A percentile compares a stretch with the other conserved stretches of the same genome.
Evolutionary conservation across 2,888 invertebrate species (phyloP).

Genomic region (Archips xylosteana): DNA sequence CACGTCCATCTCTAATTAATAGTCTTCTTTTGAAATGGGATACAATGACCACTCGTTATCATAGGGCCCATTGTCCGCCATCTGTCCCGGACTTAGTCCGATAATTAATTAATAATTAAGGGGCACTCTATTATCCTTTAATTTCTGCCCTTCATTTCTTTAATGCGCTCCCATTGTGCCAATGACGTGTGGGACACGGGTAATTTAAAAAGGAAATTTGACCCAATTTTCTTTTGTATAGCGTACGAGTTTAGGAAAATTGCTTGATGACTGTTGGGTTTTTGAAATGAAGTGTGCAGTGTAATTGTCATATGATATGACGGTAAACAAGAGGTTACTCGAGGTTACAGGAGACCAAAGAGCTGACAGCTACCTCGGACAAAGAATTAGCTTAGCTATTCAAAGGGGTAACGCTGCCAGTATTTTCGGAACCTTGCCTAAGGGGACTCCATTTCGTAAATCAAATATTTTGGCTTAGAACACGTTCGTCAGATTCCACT

Average conservation of each 20-base stretch:
- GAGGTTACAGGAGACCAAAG: too few relatives aligned
- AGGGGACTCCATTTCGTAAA: too few relatives aligned
- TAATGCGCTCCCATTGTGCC: conserved; percentile 36
- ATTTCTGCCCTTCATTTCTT: conserved; percentile 48
- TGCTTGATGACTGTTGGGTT: background rate
- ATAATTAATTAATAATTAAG: conserved; percentile 70
- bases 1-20: conserved; percentile 38
- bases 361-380: too few relatives aligned
- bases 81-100: conserved; percentile 59
- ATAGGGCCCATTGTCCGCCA: conserved; percentile 54
- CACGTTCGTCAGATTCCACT: too few relatives aligned
- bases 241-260: background rate
- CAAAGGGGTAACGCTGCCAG: too few relatives aligned
- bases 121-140: conserved; percentile 60
- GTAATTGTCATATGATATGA: background rate
- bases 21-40: conserved; percentile 49
- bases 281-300: background rate
- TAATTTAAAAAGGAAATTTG: conserved; percentile 22
- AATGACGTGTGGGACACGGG: conserved; percentile 18
- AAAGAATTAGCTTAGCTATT: too few relatives aligned
- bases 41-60: conserved; percentile 58
- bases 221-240: conserved; percentile 19
- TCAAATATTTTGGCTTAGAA: too few relatives aligned
- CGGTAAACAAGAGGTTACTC: too few relatives aligned
- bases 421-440: too few relatives aligned